Evolutionary conservation across 2,888 invertebrate genomes (phyloP), one percentile per base, ranked within the genome.

Genomic region (Rambutsinella grinnellia): DNA sequence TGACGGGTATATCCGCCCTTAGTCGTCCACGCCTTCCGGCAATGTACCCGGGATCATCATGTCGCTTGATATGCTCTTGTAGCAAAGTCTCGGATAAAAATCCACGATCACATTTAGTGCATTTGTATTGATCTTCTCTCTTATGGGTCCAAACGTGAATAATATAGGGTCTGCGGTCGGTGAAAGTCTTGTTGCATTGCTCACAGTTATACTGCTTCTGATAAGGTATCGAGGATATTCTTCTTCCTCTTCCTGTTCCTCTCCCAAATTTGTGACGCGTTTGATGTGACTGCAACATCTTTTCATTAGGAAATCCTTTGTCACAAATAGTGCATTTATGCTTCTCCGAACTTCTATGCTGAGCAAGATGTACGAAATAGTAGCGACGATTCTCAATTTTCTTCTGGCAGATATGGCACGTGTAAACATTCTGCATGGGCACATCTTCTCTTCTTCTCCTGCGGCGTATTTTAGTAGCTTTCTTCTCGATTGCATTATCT

Each of bases 121-220:
- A 67, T 23, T 44, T 57, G 24, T 19, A 67, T 13, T 56, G 54
- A 36, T 66, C 66, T 23, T 44, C 46, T 2, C 24, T 26, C 19
- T 46, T 56, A 23, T 66, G 66, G 17, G 23, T 54, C 17, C 36
- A 21, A 5, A 66, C 26, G 19, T 66, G 66, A 46, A 66, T 26
- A 10, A 66, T 23, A 24, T 46, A 66, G 1, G 6, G 24, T 2
- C 6, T 28, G 23, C 56, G 17, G 8, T 66, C 17, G 1, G 58
- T 8, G 26, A 67, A 61, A 17, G 23, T 28, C 21, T 58, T 28
- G 26, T 36, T 3, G 23, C 74, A 75, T 0, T 19, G 46, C 15
- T 75, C 57, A 36, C 74, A 74, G 3, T 51, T 27, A 24, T 74
- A 74, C 8, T 28, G 26, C 10, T 54, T 46, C 24, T 74, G 74